A percentile compares a stretch with the other conserved stretches of the same genome.
These are phyloP conservation scores for Drosophila nr. perissopoda DNA, from an alignment of 2,888 invertebrate genomes.

Conservation along the genomic window DNA sequence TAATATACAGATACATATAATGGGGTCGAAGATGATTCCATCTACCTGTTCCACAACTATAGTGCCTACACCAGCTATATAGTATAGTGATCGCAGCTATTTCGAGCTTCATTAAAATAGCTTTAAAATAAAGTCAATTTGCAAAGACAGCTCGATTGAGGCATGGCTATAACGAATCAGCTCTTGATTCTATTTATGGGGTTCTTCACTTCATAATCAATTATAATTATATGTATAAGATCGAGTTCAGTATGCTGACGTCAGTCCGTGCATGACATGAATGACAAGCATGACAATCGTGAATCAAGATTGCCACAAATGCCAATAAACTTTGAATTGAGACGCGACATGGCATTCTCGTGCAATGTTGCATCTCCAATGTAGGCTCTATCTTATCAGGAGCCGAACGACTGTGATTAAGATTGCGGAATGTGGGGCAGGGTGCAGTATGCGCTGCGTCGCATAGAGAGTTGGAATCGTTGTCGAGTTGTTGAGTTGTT, in stretches of 20 bases:
- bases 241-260: slow-evolving; percentile 32
- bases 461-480: slow-evolving; percentile 1
- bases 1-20: neutral
- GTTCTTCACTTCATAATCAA: neutral
- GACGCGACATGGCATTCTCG: slow-evolving; percentile 8
- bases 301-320: slow-evolving; percentile 10
- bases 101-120: neutral
- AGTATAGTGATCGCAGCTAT: neutral
- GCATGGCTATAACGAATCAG: neutral
- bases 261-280: slow-evolving; percentile 24
- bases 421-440: slow-evolving; percentile 66
- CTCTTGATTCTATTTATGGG: neutral
- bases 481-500: slow-evolving; percentile 11
- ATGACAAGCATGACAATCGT: slow-evolving; percentile 7
- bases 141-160: neutral
- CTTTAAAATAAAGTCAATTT: neutral
- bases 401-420: slow-evolving; percentile 10
- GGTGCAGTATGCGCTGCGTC: slow-evolving; percentile 25
- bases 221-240: neutral
- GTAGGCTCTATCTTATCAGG: slow-evolving; percentile 24
- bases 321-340: slow-evolving; percentile 27
- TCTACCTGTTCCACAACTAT: neutral
- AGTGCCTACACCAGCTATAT: neutral
- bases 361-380: slow-evolving; percentile 7
- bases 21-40: neutral